Base-by-base conservation (phyloP, 2,888 invertebrate species). In the Heliconius sara region DNA sequence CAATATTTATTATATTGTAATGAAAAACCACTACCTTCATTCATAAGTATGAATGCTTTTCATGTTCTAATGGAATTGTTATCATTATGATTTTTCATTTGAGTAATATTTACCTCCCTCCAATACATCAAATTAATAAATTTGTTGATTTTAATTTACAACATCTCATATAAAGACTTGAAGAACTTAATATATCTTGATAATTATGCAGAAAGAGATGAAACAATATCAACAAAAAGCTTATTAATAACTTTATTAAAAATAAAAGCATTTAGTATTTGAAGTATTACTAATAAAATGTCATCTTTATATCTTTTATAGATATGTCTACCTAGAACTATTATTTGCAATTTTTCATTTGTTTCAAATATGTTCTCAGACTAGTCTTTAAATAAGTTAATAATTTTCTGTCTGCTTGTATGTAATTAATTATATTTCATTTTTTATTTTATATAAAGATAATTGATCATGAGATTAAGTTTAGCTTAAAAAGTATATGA, bases 381-480 rank as follows among this genome's bases (percentile, higher is more conserved):
- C 1, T 43, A 7, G 68, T 16, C 25, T 68, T 43, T 39, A 39
- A 68, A 43, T 25, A 68, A 68, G 6, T 68, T 43, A 65, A 27
- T 72, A 52, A 22, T 30, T 57, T 16, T 57, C 22, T 57, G 52
- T 30, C 27, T 10, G 9, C 13, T 71, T 71, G 27, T 47, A 52
- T 71, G 47, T 47, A 9, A 39, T 71, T 47, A 47, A 71, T n/a
- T 71, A n/a, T 27, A 25, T 19, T 27, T 30, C 2, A 6, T 30
- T 27, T n/a, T 19, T 72, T 12, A 4, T 57, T 52, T 72, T 30
- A 57, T 57, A 3, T 52, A 25, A 63, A 25, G 52, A 30, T 52
- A 71, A 52, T 71, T 52, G 22, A 12, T 57, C 52, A 30, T 72
- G 57, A 72, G 52, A 34, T 72, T 71, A 47, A 43, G 70, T 47